Evolutionary conservation across 2,797 vertebrate genomes (phyloP), one percentile per base, ranked within the genome.

Genomic region (Microchirus variegatus): DNA sequence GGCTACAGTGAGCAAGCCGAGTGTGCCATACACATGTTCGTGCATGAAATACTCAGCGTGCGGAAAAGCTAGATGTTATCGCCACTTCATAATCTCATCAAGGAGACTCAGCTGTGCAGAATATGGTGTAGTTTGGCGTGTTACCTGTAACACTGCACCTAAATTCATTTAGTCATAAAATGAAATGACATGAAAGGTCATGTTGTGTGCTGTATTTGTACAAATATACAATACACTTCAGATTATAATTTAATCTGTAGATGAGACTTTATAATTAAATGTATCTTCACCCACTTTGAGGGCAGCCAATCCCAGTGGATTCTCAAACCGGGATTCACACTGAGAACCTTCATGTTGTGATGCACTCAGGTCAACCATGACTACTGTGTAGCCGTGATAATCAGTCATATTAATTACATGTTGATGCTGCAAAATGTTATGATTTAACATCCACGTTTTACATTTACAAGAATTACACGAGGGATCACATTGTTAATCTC

Each of bases 61-160:
- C 45, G 48, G 43, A 53, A 49, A 49, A 13, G 31, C 51, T 63
- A 61, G 50, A 59, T 37, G 48, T 54, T 37, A 12, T n/a, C 10
- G 13, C 10, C 38, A 38, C 51, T 59, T 58, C 15, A 35, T 72
- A 72, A 77, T 73, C 45, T 38, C 53, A 74, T 83, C 71, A 75
- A 17, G 38, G 44, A 42, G 67, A 26, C 48, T 16, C 26, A 16
- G 56, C 2, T 31, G 42, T n/a, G 46, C 40, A 58, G 17, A 16
- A 9, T 45, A 18, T 38, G 53, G 63, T 61, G 61, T 41, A 59
- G 46, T 35, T 16, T 66, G 61, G 60, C 18, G 38, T 41, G 45
- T 41, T 48, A 7, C 42, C n/a, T 53, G 10, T 22, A 49, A 8
- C 0, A 40, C 49, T 42, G 35, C 49, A 53, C 36, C 59, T 18